A percentile compares a stretch with the other conserved stretches of the same genome.
Conservation (phyloP, 2,888 invertebrate genomes). For the Scaptomyza flava region DNA sequence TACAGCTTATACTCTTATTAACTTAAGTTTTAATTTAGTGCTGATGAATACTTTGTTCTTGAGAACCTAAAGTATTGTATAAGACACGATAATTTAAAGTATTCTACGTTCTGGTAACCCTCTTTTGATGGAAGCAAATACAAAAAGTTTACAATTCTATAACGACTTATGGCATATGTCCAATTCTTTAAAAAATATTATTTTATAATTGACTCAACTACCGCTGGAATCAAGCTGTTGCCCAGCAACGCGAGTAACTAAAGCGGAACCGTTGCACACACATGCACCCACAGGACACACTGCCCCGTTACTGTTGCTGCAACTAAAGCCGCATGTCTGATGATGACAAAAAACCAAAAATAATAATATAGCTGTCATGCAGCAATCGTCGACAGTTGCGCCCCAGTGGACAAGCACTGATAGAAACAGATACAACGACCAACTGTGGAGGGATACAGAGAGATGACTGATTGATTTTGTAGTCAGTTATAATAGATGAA, state of each 20-base stretch:
- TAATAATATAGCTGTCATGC: conserved; percentile 36
- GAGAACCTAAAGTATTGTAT: too few species aligned
- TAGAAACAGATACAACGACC: neutral
- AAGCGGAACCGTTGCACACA: neutral
- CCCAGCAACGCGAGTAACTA: conserved; percentile 24
- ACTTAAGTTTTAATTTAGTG: too few species aligned
- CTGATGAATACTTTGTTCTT: too few species aligned
- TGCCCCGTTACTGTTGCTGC: neutral
- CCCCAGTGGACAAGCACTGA: conserved; percentile 5
- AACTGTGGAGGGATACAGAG: neutral
- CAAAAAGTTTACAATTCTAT: too few species aligned
- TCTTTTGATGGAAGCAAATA: too few species aligned
- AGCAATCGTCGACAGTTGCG: conserved; percentile 22
- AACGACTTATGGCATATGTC: too few species aligned
- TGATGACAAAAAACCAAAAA: conserved; percentile 1
- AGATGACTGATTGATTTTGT: conserved; percentile 32
- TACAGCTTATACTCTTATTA: too few species aligned
- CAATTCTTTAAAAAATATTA: neutral
- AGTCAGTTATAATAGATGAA: conserved; percentile 5
- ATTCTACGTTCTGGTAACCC: too few species aligned
- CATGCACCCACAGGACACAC: neutral
- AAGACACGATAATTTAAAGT: too few species aligned
- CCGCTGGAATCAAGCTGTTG: conserved; percentile 37
- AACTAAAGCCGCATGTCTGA: conserved; percentile 23
- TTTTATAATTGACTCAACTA: conserved; percentile 9